Evolutionary conservation across 2,888 invertebrate species (phyloP).

Genomic region (Hetaerina titia): DNA sequence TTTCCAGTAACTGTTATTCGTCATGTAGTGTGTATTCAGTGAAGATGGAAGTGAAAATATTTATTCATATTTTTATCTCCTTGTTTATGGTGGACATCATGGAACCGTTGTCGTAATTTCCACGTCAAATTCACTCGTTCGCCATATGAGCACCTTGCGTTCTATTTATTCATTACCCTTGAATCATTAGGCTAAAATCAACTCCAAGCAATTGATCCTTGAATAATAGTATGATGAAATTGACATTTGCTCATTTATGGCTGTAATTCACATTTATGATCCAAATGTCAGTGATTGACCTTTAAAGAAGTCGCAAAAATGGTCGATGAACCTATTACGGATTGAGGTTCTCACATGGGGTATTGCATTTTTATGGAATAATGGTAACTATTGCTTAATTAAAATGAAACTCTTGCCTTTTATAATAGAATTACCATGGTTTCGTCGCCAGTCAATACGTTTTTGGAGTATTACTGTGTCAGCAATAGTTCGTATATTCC

Average conservation of each 20-base stretch:
- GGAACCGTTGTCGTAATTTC: not conserved
- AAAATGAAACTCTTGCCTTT: too few relatives aligned
- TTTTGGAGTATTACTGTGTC: too few relatives aligned
- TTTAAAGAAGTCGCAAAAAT: not conserved
- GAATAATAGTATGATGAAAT: not conserved
- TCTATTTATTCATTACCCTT: not conserved
- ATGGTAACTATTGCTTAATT: too few relatives aligned
- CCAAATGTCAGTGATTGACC: not conserved
- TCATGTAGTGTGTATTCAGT: not conserved
- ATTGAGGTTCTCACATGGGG: not conserved
- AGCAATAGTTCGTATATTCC: too few relatives aligned
- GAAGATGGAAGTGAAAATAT: constrained; percentile 3
- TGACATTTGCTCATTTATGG: not conserved
- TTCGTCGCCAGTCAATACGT: too few relatives aligned
- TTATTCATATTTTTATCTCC: not conserved
- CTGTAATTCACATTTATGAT: not conserved
- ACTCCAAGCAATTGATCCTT: not conserved
- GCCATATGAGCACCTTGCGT: not conserved
- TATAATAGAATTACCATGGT: too few relatives aligned
- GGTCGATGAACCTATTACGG: not conserved
- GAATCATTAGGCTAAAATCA: not conserved
- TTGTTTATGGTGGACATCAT: not conserved
- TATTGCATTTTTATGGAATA: not conserved
- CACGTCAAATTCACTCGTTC: not conserved
- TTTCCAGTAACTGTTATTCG: not conserved